These are phyloP conservation scores for Danio tinwini DNA, from an alignment of 2,797 vertebrate genomes.

Conservation along the genomic window DNA sequence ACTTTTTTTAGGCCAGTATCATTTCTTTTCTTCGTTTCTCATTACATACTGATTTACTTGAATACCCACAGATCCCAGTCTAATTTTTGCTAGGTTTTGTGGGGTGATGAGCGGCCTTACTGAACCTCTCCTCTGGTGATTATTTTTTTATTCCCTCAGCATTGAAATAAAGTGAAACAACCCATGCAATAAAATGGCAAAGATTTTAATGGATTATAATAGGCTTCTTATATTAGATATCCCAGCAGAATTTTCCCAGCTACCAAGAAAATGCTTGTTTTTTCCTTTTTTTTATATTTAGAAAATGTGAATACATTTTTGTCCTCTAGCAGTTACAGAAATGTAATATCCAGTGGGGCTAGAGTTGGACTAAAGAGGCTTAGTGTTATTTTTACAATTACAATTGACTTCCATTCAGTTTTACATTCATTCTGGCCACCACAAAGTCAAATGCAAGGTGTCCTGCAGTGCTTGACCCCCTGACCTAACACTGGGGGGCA, in stretches of 20 bases:
- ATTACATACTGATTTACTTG: slow-evolving; percentile 39
- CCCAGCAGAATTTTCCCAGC: not conserved
- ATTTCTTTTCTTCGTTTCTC: slow-evolving; percentile 18
- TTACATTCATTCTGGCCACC: slow-evolving; percentile 6
- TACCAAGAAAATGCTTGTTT: not conserved
- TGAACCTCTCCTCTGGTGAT: slow-evolving; percentile 20
- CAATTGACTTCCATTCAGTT: slow-evolving; percentile 9
- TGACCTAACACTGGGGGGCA: slow-evolving; percentile 3
- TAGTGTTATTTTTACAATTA: not conserved
- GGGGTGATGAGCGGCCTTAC: not conserved
- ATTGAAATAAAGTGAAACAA: slow-evolving; percentile 41
- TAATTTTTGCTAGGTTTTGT: slow-evolving; percentile 26
- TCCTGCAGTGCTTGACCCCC: slow-evolving; percentile 1
- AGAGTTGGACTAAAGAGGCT: not conserved
- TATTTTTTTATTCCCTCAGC: slow-evolving; percentile 27
- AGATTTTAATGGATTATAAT: slow-evolving; percentile 34
- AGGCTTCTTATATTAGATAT: slow-evolving; percentile 15
- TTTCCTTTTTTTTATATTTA: not conserved
- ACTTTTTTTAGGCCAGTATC: slow-evolving; percentile 19
- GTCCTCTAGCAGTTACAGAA: not conserved
- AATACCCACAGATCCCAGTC: slow-evolving; percentile 19
- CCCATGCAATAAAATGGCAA: slow-evolving; percentile 31
- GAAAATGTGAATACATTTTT: slow-evolving; percentile 5
- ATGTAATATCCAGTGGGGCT: not conserved
- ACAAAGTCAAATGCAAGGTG: slow-evolving; percentile 15